phyloP scores from a whole-genome alignment of 30 jellyfish, hydroid and myxozoan species.

The Catostylus mosaicus region DNA sequence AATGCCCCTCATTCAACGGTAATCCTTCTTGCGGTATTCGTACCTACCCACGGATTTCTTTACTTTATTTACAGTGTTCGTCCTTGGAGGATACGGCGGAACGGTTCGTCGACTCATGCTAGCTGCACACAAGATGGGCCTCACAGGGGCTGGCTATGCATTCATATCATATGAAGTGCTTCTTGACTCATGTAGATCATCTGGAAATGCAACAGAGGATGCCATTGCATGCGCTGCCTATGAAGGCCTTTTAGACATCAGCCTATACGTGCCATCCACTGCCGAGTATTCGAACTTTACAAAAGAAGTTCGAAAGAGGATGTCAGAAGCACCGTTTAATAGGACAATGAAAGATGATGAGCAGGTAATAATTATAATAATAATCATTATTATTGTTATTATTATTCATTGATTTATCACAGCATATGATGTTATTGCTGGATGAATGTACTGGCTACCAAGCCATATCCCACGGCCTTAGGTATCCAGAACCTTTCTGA shows the following conservation, averaged over 20 bases:
- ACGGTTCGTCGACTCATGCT: conserved; percentile 75
- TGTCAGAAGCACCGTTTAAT: conserved; percentile 89
- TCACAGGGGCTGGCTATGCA: conserved; percentile 71
- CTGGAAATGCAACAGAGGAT: conserved; percentile 43
- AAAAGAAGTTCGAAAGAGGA: conserved; percentile 68
- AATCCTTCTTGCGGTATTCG: not conserved
- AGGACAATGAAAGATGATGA: conserved; percentile 58
- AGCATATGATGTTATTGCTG: no score
- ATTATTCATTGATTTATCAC: no score
- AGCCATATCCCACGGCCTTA: no score
- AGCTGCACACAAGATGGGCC: conserved; percentile 72
- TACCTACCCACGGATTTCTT: not conserved
- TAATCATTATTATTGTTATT: no score
- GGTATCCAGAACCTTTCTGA: no score
- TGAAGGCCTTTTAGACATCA: conserved; percentile 87
- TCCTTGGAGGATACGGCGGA: conserved; percentile 89
- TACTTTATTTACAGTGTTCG: conserved; percentile 54
- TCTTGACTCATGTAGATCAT: conserved; percentile 66
- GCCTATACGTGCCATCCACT: conserved; percentile 82
- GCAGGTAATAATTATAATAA: conserved; percentile 42
- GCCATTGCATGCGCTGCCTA: conserved; percentile 74
- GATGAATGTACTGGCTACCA: no score
- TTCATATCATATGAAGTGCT: conserved; percentile 82
- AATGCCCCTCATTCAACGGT: no score
- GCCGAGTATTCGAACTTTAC: conserved; percentile 75